Evolutionary conservation across 2,797 vertebrate species (phyloP).

Genomic region (Takifugu rubripes): DNA sequence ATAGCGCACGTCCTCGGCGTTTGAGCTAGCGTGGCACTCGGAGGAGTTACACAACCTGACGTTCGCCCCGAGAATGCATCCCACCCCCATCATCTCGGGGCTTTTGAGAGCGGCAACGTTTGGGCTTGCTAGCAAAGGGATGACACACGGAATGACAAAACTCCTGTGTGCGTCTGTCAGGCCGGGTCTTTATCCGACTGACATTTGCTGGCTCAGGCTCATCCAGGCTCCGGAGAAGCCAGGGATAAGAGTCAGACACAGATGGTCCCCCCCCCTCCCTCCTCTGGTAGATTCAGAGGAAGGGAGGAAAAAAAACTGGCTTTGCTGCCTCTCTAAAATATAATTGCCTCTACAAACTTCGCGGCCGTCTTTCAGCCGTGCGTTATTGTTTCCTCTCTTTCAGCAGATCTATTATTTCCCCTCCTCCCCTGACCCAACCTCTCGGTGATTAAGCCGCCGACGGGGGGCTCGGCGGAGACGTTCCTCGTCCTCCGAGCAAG

Average conservation of each 20-base stretch:
- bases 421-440: conserved; percentile 41
- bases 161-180: conserved; percentile 71
- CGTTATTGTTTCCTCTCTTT: conserved; percentile 14
- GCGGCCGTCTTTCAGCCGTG: conserved; percentile 14
- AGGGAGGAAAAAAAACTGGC: conserved; percentile 10
- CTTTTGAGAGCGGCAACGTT: conserved; percentile 60
- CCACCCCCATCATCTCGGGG: conserved; percentile 48
- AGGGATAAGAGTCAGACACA: conserved; percentile 73
- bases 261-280: conserved; percentile 56
- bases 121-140: conserved; percentile 66
- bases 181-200: conserved; percentile 71
- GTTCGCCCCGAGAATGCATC: conserved; percentile 53
- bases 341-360: conserved; percentile 40
- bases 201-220: conserved; percentile 76
- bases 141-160: conserved; percentile 73
- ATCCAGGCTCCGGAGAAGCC: conserved; percentile 63
- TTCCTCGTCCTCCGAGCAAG: conserved; percentile 55
- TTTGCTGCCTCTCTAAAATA: conserved; percentile 62
- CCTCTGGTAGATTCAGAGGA: conserved; percentile 43
- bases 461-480: conserved; percentile 44
- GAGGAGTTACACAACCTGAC: conserved; percentile 66
- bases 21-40: conserved; percentile 49
- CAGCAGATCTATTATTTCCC: conserved; percentile 7
- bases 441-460: conserved; percentile 48
- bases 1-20: conserved; percentile 47